These are phyloP conservation scores for Samia ricini DNA, from an alignment of 1,140 invertebrate genomes.

Conservation along the genomic window DNA sequence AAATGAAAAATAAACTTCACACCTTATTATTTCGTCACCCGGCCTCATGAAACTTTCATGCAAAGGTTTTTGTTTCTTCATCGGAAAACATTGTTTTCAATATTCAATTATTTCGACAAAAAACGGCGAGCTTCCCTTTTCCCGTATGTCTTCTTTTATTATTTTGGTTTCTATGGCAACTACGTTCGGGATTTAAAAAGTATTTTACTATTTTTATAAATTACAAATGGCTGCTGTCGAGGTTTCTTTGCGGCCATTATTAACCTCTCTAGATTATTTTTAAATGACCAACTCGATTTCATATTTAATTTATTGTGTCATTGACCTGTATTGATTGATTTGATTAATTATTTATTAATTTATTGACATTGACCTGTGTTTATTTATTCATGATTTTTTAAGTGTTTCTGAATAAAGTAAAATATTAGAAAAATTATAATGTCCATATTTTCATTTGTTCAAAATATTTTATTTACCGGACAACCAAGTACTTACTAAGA, in stretches of 20 bases:
- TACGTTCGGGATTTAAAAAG: constrained; percentile 44
- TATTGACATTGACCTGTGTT: no score
- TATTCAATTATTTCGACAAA: constrained; percentile 70
- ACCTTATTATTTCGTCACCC: constrained; percentile 72
- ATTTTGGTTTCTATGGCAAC: constrained; percentile 53
- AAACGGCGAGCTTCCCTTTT: constrained; percentile 56
- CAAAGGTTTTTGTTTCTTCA: constrained; percentile 68
- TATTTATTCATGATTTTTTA: no score
- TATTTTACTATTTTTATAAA: constrained; percentile 27
- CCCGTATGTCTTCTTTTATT: constrained; percentile 45
- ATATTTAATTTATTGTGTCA: no score
- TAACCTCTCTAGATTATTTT: constrained; percentile 53
- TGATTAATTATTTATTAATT: background rate
- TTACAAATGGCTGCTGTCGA: background rate
- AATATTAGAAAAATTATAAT: constrained; percentile 4
- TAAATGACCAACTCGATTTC: background rate
- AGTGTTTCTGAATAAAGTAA: no score
- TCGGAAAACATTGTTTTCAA: constrained; percentile 67
- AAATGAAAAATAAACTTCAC: constrained; percentile 50
- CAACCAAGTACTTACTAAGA: no score
- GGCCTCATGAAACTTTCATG: constrained; percentile 53
- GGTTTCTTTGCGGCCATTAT: constrained; percentile 15
- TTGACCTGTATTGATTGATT: background rate
- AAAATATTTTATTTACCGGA: background rate
- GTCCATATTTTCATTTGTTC: constrained; percentile 20